phyloP scores from a whole-genome alignment of 1,140 invertebrate genomes.

The Medauroidea extradentata region DNA sequence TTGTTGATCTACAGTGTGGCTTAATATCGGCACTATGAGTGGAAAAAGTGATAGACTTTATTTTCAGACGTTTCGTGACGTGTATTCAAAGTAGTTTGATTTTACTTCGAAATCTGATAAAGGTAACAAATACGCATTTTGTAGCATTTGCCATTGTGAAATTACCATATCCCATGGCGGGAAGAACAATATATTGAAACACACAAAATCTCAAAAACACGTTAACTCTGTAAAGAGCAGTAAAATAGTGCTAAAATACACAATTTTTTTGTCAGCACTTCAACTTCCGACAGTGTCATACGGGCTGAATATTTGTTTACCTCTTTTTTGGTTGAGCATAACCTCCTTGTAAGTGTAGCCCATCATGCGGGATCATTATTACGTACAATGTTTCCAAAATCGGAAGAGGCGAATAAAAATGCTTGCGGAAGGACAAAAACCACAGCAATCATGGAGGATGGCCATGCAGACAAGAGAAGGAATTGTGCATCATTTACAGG shows the following conservation, averaged over 20 bases:
- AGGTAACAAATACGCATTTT: neutral
- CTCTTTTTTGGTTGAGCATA: neutral
- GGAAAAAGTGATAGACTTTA: too few species aligned
- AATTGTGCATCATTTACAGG: neutral
- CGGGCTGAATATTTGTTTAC: neutral
- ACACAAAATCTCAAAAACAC: too few species aligned
- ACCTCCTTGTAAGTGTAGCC: neutral
- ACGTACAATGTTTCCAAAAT: neutral
- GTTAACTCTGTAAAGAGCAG: neutral
- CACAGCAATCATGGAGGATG: neutral
- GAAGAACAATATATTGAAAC: neutral
- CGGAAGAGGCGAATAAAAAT: neutral
- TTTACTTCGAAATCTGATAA: neutral
- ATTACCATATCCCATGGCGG: neutral
- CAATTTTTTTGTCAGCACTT: neutral
- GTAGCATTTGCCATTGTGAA: neutral
- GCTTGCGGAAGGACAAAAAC: neutral
- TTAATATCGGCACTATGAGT: too few species aligned
- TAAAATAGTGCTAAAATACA: neutral
- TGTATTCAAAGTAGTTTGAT: neutral
- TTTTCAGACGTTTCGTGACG: too few species aligned
- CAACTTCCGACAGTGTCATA: neutral
- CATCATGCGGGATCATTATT: neutral
- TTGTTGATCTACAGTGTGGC: too few species aligned
- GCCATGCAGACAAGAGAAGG: neutral